Conservation (phyloP, 2,797 vertebrate species). For the Pipistrellus kuhlii region DNA sequence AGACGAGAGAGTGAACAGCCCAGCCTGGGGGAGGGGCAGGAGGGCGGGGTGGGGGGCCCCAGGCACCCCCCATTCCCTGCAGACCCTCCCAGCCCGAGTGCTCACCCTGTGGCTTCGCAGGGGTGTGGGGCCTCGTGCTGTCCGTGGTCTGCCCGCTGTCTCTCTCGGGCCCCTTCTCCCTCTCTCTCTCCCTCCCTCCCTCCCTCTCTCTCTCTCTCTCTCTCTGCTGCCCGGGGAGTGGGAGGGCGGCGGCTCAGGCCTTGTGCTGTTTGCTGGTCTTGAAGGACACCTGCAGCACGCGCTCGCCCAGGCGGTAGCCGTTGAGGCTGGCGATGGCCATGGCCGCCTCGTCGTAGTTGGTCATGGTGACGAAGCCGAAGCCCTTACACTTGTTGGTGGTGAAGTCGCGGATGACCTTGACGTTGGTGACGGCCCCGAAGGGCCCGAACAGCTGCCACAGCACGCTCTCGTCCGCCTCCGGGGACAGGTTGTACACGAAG, state of each 20-base stretch:
- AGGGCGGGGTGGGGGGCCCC: slow-evolving; percentile 77
- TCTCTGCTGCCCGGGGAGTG: slow-evolving; percentile 80
- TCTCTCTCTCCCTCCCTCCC: slow-evolving; percentile 68
- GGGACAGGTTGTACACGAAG: slow-evolving; percentile 99
- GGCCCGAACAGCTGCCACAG: slow-evolving; percentile 99
- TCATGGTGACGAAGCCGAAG: slow-evolving; percentile 99
- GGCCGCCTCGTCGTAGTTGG: slow-evolving; percentile 99
- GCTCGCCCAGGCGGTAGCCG: slow-evolving; percentile 96
- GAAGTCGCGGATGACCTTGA: slow-evolving; percentile 98
- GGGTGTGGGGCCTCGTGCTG: slow-evolving; percentile 2
- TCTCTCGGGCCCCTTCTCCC: slow-evolving; percentile 65
- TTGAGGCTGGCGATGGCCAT: slow-evolving; percentile 99
- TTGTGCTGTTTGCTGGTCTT: slow-evolving; percentile 99
- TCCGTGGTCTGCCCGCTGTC: slow-evolving; percentile 62
- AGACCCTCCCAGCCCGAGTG: slow-evolving; percentile 45
- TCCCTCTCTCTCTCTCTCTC: slow-evolving; percentile 53
- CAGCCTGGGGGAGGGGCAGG: slow-evolving; percentile 82
- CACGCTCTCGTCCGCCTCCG: slow-evolving; percentile 97
- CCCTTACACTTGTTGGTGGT: slow-evolving; percentile 99
- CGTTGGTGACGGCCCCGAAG: slow-evolving; percentile 97
- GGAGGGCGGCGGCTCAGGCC: slow-evolving; percentile 89
- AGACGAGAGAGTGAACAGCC: slow-evolving; percentile 78
- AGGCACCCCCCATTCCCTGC: slow-evolving; percentile 66
- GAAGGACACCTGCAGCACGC: slow-evolving; percentile 99
- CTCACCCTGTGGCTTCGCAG: slow-evolving; percentile 69